phyloP scores from a whole-genome alignment of 1,140 invertebrate species.

The Drosophila pruinosa region DNA sequence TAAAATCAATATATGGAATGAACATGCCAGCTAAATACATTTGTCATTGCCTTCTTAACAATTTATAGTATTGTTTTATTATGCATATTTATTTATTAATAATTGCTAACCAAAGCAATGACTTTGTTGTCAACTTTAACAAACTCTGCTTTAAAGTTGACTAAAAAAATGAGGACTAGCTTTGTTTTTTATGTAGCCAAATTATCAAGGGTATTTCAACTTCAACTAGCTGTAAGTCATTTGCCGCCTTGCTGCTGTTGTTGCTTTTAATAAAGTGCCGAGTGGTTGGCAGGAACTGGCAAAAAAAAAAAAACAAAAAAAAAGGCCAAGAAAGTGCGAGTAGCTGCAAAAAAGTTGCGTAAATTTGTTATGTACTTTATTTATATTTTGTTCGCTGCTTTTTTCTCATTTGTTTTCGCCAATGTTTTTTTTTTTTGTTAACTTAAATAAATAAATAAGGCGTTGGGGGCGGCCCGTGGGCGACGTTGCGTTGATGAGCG shows the following conservation, averaged over 20 bases:
- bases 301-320: too few species aligned
- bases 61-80: too few species aligned
- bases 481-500: constrained; percentile 33
- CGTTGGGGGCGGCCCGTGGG: constrained; percentile 27
- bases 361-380: constrained; percentile 75
- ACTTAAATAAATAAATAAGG: constrained; percentile 77
- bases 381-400: constrained; percentile 25
- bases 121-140: neutral
- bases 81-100: too few species aligned
- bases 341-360: constrained; percentile 64
- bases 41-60: too few species aligned
- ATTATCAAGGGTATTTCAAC: neutral
- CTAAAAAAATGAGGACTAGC: neutral
- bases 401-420: constrained; percentile 14
- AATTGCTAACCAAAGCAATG: too few species aligned
- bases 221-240: neutral
- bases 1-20: too few species aligned
- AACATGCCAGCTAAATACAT: too few species aligned
- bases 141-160: neutral
- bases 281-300: neutral
- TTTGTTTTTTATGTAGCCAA: neutral
- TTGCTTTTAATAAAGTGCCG: constrained; percentile 67
- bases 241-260: neutral
- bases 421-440: constrained; percentile 41
- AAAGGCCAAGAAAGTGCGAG: constrained; percentile 44